phyloP scores from a whole-genome alignment of 2,888 invertebrate genomes.

The Halocaridina rubra region DNA sequence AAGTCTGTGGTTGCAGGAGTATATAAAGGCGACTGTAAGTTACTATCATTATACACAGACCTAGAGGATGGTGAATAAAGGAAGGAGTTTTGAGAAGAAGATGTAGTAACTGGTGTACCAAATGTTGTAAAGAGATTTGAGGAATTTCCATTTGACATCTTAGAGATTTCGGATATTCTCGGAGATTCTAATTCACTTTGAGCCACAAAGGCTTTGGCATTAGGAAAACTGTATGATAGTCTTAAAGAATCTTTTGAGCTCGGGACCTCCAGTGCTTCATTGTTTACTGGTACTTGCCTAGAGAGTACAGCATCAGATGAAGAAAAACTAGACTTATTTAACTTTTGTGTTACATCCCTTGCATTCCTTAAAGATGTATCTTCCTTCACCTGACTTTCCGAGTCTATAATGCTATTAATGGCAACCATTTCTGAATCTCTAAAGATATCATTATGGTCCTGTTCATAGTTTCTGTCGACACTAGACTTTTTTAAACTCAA shows the following conservation, averaged over 20 bases:
- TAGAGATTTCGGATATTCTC: background rate
- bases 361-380: too few relatives aligned
- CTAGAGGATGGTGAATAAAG: slow-evolving; percentile 25
- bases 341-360: too few relatives aligned
- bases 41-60: slow-evolving; percentile 29
- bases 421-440: too few relatives aligned
- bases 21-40: slow-evolving; percentile 6
- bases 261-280: background rate
- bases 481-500: too few relatives aligned
- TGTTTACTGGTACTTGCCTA: slow-evolving; percentile 9
- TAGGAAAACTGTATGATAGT: background rate
- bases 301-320: too few relatives aligned
- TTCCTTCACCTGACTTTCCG: too few relatives aligned
- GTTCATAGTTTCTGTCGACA: too few relatives aligned
- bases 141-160: slow-evolving; percentile 32
- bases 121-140: slow-evolving; percentile 52
- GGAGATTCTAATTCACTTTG: background rate
- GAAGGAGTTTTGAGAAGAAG: slow-evolving; percentile 13
- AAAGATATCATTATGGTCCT: too few relatives aligned
- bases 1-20: slow-evolving; percentile 47
- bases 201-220: background rate
- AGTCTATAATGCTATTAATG: too few relatives aligned
- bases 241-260: background rate
- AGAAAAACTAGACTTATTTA: too few relatives aligned
- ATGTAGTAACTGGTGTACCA: slow-evolving; percentile 31